Conservation (phyloP, 2,797 vertebrate species). For the Enteromius trimaculatus region DNA sequence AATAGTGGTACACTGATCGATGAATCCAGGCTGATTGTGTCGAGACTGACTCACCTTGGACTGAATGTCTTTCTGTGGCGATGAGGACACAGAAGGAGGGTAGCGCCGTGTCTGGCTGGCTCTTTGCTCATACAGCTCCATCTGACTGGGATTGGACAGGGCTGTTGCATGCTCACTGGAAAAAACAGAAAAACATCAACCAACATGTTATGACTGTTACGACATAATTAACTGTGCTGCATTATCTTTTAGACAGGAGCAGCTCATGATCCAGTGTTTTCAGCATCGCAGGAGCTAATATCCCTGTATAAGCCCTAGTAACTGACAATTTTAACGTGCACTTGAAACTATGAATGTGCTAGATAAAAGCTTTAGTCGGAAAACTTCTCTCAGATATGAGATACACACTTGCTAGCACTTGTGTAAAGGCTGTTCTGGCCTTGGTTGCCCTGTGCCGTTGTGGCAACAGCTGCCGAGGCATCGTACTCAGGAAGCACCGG, state of each 20-base stretch:
- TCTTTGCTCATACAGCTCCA: conserved; percentile 95
- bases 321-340: neutral
- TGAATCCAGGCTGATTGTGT: neutral
- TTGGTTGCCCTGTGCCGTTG: conserved; percentile 78
- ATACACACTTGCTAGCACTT: conserved; percentile 85
- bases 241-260: neutral
- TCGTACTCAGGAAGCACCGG: conserved; percentile 93
- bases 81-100: conserved; percentile 89
- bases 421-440: conserved; percentile 91
- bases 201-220: neutral
- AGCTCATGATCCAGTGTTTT: neutral
- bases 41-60: conserved; percentile 81
- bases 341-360: neutral
- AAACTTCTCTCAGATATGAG: neutral
- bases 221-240: neutral
- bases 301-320: neutral
- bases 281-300: neutral
- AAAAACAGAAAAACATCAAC: neutral
- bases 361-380: neutral
- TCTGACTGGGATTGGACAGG: conserved; percentile 90
- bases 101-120: conserved; percentile 89
- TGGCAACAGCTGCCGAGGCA: conserved; percentile 77
- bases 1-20: neutral
- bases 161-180: conserved; percentile 86
- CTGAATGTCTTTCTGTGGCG: conserved; percentile 95